These are phyloP conservation scores for Palloptera scutellata DNA, from an alignment of 2,888 invertebrate species.

Conservation along the genomic window DNA sequence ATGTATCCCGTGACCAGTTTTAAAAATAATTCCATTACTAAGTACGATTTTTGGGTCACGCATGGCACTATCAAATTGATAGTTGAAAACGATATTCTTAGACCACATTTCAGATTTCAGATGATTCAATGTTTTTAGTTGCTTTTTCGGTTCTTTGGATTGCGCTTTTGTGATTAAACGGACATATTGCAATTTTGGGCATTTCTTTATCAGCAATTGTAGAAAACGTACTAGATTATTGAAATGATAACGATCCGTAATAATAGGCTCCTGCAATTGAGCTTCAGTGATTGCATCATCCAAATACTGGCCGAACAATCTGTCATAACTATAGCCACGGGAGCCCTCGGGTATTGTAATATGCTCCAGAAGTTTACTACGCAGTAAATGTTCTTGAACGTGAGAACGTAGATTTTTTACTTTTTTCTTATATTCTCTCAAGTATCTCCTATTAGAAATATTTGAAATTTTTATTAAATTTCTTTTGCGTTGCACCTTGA, in stretches of 20 bases:
- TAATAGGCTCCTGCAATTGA: slow-evolving; percentile 83
- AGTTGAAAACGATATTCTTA: slow-evolving; percentile 68
- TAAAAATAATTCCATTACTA: slow-evolving; percentile 89
- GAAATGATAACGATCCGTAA: slow-evolving; percentile 80
- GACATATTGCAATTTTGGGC: slow-evolving; percentile 69
- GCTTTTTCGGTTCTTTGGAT: slow-evolving; percentile 67
- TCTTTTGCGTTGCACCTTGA: no score
- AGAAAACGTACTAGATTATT: slow-evolving; percentile 82
- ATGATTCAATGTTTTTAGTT: slow-evolving; percentile 63
- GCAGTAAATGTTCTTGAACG: slow-evolving; percentile 35
- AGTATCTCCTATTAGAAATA: background rate
- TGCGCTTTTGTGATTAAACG: slow-evolving; percentile 68
- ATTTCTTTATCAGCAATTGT: slow-evolving; percentile 76
- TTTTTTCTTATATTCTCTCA: slow-evolving; percentile 11
- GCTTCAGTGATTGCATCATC: slow-evolving; percentile 75
- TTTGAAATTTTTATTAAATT: no score
- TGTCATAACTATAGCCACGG: slow-evolving; percentile 77
- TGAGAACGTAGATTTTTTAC: slow-evolving; percentile 10
- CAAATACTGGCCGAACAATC: slow-evolving; percentile 78
- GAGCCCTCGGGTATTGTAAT: slow-evolving; percentile 75
- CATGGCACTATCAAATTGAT: slow-evolving; percentile 75
- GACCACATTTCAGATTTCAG: slow-evolving; percentile 69
- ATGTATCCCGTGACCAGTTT: slow-evolving; percentile 87
- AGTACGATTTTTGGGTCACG: slow-evolving; percentile 90
- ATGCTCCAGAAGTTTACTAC: slow-evolving; percentile 77